phyloP scores from a whole-genome alignment of 2,888 invertebrate species.

The Phalangium opilio region DNA sequence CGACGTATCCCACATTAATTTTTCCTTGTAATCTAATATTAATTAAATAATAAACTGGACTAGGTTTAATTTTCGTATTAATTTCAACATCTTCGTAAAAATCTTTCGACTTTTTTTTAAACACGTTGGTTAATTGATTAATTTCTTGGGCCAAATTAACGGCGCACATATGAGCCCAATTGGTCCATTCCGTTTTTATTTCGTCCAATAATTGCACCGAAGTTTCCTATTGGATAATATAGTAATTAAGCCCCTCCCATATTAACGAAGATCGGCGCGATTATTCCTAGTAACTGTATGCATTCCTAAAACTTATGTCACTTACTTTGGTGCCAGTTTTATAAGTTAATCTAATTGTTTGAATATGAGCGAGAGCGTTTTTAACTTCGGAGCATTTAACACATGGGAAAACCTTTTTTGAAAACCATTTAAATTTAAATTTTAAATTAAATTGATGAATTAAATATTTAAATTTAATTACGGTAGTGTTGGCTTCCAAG shows the following conservation, averaged over 20 bases:
- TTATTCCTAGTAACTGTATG: too few relatives aligned
- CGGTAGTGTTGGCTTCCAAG: slow-evolving; percentile 27
- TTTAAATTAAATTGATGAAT: too few relatives aligned
- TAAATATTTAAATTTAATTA: too few relatives aligned
- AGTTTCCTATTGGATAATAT: neutral
- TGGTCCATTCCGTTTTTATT: neutral
- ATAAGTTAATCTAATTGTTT: too few relatives aligned
- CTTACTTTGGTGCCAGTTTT: too few relatives aligned
- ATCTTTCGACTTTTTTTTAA: neutral
- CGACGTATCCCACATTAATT: slow-evolving; percentile 7
- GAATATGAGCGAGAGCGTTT: too few relatives aligned
- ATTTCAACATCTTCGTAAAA: neutral
- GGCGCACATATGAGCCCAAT: neutral
- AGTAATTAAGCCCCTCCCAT: too few relatives aligned
- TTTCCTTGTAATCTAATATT: slow-evolving; percentile 4
- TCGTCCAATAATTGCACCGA: neutral
- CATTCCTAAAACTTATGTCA: too few relatives aligned
- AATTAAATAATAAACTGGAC: neutral
- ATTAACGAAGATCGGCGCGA: too few relatives aligned
- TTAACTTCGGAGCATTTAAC: slow-evolving; percentile 36
- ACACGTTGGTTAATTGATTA: neutral
- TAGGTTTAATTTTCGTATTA: neutral
- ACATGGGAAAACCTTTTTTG: slow-evolving; percentile 30
- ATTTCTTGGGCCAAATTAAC: neutral
- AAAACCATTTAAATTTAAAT: too few relatives aligned